Evolutionary conservation across 2,888 invertebrate species (phyloP).

Genomic region (Thymelicus acteon): DNA sequence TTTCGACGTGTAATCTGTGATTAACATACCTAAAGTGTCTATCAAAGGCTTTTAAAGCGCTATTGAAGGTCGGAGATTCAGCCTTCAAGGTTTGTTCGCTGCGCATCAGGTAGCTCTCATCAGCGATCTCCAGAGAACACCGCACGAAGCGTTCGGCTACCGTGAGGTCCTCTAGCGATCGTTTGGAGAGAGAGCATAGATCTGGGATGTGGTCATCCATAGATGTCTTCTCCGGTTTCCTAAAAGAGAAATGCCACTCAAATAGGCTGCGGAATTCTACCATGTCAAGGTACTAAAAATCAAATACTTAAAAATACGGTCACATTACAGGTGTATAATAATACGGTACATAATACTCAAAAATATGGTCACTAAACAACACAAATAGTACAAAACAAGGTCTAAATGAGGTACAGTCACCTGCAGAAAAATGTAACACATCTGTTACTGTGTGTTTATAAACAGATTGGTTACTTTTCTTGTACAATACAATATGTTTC

Average conservation of each 20-base stretch:
- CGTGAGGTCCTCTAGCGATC: slow-evolving; percentile 58
- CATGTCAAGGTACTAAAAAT: too few species aligned
- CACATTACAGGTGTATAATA: too few species aligned
- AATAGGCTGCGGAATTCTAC: not conserved
- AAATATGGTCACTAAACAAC: too few species aligned
- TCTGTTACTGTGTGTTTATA: too few species aligned
- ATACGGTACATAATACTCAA: too few species aligned
- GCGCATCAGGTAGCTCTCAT: slow-evolving; percentile 65
- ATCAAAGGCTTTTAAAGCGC: slow-evolving; percentile 69
- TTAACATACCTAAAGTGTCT: slow-evolving; percentile 68
- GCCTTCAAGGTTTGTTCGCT: slow-evolving; percentile 67
- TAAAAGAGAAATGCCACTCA: slow-evolving; percentile 41
- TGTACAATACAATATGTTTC: too few species aligned
- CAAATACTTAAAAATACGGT: too few species aligned
- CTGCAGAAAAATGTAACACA: too few species aligned
- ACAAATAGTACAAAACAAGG: too few species aligned
- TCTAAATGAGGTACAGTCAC: too few species aligned
- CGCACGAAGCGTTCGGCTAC: slow-evolving; percentile 69
- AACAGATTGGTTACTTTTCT: too few species aligned
- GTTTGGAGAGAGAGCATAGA: slow-evolving; percentile 65
- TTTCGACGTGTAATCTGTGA: too few species aligned
- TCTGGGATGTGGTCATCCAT: slow-evolving; percentile 68
- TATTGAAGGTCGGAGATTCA: slow-evolving; percentile 64
- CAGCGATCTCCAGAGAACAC: slow-evolving; percentile 63
- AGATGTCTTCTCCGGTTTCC: slow-evolving; percentile 68